A percentile compares a stretch with the other conserved stretches of the same genome.
phyloP scores from a whole-genome alignment of 2,113 vertebrate genomes.

The Caloenas nicobarica region DNA sequence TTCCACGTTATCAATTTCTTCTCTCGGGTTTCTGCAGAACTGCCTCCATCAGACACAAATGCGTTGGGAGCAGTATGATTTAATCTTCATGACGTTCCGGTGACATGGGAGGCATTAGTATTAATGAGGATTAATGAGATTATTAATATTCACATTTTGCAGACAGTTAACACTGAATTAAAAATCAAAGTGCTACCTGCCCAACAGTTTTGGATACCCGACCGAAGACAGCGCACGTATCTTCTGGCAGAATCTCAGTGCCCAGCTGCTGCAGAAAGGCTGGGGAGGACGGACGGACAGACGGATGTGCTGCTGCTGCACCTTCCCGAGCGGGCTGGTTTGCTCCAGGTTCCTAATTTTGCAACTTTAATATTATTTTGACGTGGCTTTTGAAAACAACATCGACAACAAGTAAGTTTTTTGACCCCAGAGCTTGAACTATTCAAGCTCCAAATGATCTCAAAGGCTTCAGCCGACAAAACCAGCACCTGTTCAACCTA shows the following conservation, averaged over 20 bases:
- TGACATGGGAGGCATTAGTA: background rate
- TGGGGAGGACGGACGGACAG: background rate
- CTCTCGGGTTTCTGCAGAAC: background rate
- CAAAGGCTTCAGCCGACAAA: background rate
- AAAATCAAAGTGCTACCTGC: background rate
- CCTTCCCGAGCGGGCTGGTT: too few relatives aligned
- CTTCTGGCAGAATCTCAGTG: background rate
- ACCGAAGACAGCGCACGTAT: background rate
- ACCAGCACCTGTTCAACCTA: background rate
- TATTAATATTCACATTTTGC: slow-evolving; percentile 18
- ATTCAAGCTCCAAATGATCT: background rate
- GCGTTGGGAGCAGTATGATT: background rate
- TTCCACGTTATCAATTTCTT: background rate
- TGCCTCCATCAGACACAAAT: fast-evolving
- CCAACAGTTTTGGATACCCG: background rate
- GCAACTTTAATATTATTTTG: background rate
- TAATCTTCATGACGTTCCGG: background rate
- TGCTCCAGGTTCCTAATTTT: background rate
- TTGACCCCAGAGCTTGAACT: background rate
- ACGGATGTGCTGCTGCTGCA: too few relatives aligned
- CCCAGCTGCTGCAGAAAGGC: background rate
- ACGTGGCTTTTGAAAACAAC: fast-evolving
- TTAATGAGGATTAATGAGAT: slow-evolving; percentile 31
- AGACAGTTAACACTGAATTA: background rate
- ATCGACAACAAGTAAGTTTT: fast-evolving